Base-by-base conservation (phyloP, 2,888 invertebrate genomes). In the Volucella zonaria region DNA sequence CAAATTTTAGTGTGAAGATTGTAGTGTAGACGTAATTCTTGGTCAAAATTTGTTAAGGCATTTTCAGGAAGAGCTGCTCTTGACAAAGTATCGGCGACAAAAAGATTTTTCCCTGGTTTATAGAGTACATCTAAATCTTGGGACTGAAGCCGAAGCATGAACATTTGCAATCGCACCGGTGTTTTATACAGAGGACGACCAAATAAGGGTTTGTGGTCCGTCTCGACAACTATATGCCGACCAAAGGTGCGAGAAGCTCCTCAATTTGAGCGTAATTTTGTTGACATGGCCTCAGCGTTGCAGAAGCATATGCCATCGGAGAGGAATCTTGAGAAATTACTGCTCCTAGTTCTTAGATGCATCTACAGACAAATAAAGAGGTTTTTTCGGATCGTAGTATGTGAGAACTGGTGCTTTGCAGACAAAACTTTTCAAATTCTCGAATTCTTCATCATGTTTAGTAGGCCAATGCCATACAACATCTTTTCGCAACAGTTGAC, bases 241-340 rank as follows among this genome's bases (percentile, higher is more conserved):
- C n/a, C n/a, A n/a, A n/a, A n/a, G n/a, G n/a, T n/a, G n/a, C n/a
- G n/a, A n/a, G 9, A 81, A 86, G 81, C 49, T 87, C 86, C 15
- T 88, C 86, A 10, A 86, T 87, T 82, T 87, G 85, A 0, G 87
- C 86, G 68, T 87, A 86, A 54, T 86, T 86, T 18, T 67, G 42
- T 52, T 86, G 78, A 11, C 67, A 11, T 18, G 61, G 47, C 14
- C 82, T 73, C 23, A 85, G 73, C 9, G 85, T 81, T 14, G 70
- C 77, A 18, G 2, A 18, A 18, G 78, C 71, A 12, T 59, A 71
- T 6, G 59, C 71, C 8, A 71, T 59, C 0, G 71, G 43, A 40
- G 18, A 51, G 8, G 3, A 45, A 12, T 56, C 54, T 43, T 52
- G 14, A 8, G 23, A 68, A n/a, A 12, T 31, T n/a, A 38, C 31